Percentiles rank a stretch among this genome's conserved stretches.
phyloP scores from a whole-genome alignment of 1,140 invertebrate genomes.

The Caenorhabditis remanei region DNA sequence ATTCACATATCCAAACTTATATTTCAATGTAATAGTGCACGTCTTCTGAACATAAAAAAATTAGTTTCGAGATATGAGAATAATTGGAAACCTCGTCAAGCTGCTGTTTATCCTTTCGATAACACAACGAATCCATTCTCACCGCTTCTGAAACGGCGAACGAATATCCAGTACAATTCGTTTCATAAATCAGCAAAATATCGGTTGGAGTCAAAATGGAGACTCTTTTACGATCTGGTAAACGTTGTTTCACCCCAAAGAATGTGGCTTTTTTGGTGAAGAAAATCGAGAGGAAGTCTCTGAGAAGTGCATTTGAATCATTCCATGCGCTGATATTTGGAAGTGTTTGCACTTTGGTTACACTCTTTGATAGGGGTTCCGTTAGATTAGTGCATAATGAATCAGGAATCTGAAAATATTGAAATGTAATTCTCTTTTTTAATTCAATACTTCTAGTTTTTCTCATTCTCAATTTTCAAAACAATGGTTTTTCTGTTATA shows the following conservation, averaged over 20 bases:
- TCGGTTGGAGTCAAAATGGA: conserved; percentile 6
- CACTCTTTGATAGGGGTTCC: conserved; percentile 12
- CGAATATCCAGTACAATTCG: conserved; percentile 45
- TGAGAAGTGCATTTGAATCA: conserved; percentile 13
- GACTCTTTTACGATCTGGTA: neutral
- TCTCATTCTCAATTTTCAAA: too few relatives aligned
- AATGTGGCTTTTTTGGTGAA: neutral
- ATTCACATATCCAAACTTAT: conserved; percentile 20
- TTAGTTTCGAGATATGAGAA: neutral
- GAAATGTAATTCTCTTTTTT: neutral
- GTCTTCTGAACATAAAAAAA: neutral
- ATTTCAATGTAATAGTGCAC: conserved; percentile 13
- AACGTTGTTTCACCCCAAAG: neutral
- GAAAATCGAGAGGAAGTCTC: conserved; percentile 7
- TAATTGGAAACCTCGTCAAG: neutral
- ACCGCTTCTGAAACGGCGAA: neutral
- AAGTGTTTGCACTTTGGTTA: conserved; percentile 17
- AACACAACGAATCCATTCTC: conserved; percentile 12
- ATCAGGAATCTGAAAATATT: neutral
- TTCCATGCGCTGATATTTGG: conserved; percentile 2
- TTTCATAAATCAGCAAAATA: conserved; percentile 8
- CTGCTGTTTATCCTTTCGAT: neutral
- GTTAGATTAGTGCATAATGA: neutral
- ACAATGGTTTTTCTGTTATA: too few relatives aligned
- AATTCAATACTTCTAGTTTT: too few relatives aligned